phyloP scores from a whole-genome alignment of 2,888 invertebrate genomes.

The Bombylius discolor region DNA sequence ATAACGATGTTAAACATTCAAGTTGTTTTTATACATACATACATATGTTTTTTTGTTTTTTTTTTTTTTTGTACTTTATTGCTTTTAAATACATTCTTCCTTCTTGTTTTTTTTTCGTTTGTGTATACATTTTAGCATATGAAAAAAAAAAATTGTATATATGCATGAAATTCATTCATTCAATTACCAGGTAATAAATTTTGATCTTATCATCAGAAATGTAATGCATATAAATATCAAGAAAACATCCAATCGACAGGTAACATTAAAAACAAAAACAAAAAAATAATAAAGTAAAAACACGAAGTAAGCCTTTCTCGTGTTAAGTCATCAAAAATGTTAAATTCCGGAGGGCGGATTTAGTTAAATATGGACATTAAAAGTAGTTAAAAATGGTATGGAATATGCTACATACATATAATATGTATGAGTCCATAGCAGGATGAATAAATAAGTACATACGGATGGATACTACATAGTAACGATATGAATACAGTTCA shows the following conservation, averaged over 20 bases:
- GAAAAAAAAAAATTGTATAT: no score
- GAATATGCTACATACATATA: background rate
- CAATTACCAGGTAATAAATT: conserved; percentile 9
- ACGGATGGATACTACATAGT: background rate
- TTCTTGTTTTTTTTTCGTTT: no score
- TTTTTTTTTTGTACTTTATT: no score
- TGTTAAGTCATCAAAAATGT: background rate
- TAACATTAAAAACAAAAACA: background rate
- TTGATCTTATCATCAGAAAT: conserved; percentile 7
- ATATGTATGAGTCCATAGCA: background rate
- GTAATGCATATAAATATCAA: conserved; percentile 9
- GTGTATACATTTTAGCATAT: no score
- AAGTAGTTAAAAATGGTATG: background rate
- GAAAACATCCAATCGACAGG: conserved; percentile 9
- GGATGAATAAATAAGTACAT: background rate
- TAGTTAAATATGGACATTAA: background rate
- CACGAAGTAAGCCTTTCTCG: background rate
- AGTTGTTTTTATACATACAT: no score
- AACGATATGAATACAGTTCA: no score
- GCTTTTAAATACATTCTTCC: no score
- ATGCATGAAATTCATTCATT: background rate
- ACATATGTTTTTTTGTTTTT: no score
- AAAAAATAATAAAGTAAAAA: background rate
- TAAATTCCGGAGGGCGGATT: background rate
- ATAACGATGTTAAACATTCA: background rate